Evolutionary conservation across 2,113 vertebrate genomes (phyloP).

Genomic region (Psittacara wagleri): DNA sequence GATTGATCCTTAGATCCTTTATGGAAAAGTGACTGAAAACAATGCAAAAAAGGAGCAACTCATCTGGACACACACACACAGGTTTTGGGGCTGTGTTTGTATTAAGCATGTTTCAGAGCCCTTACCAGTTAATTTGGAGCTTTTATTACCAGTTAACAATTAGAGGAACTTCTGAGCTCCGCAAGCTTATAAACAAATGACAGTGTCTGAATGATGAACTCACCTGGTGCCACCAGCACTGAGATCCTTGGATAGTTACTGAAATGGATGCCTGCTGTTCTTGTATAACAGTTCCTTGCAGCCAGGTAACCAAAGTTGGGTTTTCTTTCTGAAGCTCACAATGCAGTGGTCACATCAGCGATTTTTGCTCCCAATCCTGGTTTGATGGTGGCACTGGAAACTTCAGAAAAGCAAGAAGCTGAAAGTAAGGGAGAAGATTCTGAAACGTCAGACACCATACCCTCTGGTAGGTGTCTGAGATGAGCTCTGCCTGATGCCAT

Average conservation of each 20-base stretch:
- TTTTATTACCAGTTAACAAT: neutral
- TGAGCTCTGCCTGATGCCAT: neutral
- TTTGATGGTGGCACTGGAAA: constrained; percentile 88
- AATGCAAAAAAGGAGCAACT: neutral
- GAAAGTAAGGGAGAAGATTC: constrained; percentile 82
- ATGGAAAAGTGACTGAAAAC: neutral
- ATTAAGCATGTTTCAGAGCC: neutral
- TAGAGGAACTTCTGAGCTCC: neutral
- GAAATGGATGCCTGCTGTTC: neutral
- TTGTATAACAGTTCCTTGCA: constrained; percentile 20
- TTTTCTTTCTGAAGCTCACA: constrained; percentile 84
- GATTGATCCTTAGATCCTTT: neutral
- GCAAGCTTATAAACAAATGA: neutral
- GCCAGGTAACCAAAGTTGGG: neutral
- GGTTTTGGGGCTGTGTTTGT: neutral
- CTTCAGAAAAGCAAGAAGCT: constrained; percentile 84
- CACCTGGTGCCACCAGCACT: neutral
- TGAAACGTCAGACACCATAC: constrained; percentile 82
- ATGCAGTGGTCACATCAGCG: constrained; percentile 96
- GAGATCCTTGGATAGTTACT: neutral
- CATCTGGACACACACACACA: neutral
- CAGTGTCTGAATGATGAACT: neutral
- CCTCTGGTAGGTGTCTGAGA: constrained; percentile 81
- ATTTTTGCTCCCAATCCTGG: constrained; percentile 94
- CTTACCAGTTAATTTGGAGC: neutral